phyloP scores from a whole-genome alignment of 2,888 invertebrate species.

The Ophion obscuratus region DNA sequence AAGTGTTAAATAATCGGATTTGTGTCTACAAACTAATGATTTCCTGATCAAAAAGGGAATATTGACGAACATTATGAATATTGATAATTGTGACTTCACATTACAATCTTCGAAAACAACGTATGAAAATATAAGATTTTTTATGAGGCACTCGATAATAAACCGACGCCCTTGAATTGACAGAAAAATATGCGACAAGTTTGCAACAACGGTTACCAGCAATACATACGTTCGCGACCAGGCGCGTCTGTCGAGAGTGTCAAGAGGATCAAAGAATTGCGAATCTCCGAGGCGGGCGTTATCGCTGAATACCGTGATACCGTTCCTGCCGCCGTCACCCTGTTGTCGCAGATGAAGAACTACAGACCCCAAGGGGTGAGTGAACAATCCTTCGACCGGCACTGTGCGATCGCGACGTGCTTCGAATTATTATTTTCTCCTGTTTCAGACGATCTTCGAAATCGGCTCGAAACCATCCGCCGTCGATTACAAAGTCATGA shows the following conservation, averaged over 20 bases:
- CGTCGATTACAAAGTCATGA: conserved; percentile 93
- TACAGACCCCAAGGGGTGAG: conserved; percentile 91
- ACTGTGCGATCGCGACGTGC: neutral
- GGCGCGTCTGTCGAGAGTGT: conserved; percentile 95
- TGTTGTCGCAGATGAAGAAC: conserved; percentile 89
- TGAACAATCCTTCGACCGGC: conserved; percentile 58
- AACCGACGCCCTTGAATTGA: neutral
- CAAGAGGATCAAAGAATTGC: conserved; percentile 91
- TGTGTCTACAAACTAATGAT: no score
- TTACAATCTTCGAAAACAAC: no score
- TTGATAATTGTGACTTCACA: no score
- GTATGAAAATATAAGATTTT: no score
- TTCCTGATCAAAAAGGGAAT: no score
- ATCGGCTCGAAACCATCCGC: conserved; percentile 93
- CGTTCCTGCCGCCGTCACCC: conserved; percentile 74
- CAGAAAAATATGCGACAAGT: conserved; percentile 89
- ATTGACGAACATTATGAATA: no score
- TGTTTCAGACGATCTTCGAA: conserved; percentile 95
- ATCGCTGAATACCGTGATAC: conserved; percentile 86
- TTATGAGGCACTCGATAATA: neutral
- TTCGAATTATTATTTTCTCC: neutral
- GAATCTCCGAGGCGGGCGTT: conserved; percentile 85
- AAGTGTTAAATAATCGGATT: no score
- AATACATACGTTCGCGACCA: conserved; percentile 95
- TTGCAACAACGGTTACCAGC: conserved; percentile 94